A percentile compares a stretch with the other conserved stretches of the same genome.
Conservation (phyloP, 2,113 vertebrate species). For the Piaya cayana region DNA sequence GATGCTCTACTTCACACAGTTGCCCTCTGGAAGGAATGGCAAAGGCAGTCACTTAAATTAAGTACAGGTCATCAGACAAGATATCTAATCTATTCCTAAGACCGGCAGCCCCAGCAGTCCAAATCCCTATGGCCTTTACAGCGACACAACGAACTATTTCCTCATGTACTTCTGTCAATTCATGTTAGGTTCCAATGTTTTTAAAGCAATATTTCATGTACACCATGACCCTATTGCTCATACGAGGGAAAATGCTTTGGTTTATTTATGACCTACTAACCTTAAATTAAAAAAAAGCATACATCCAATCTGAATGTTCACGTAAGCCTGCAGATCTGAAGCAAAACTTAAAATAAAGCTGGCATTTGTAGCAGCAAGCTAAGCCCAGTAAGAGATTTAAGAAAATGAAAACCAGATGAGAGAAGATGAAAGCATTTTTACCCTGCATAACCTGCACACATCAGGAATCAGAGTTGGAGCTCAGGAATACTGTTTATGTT, state of each 20-base stretch:
- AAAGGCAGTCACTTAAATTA: constrained; percentile 90
- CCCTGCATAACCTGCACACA: constrained; percentile 23
- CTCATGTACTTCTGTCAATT: constrained; percentile 83
- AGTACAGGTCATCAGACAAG: constrained; percentile 83
- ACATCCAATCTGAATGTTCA: constrained; percentile 44
- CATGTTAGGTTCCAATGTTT: constrained; percentile 66
- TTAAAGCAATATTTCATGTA: constrained; percentile 63
- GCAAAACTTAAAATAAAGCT: constrained; percentile 63
- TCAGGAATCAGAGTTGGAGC: background rate
- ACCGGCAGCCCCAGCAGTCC: constrained; percentile 65
- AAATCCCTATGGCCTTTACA: constrained; percentile 75
- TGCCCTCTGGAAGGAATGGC: constrained; percentile 82
- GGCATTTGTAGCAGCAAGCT: constrained; percentile 33
- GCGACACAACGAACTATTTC: constrained; percentile 62
- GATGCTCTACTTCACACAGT: constrained; percentile 81
- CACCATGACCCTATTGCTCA: constrained; percentile 66
- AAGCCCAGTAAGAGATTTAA: background rate
- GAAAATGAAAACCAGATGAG: constrained; percentile 47
- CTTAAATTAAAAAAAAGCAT: constrained; percentile 37
- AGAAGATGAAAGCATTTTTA: constrained; percentile 55
- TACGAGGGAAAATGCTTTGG: constrained; percentile 73
- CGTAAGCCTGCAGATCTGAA: constrained; percentile 45
- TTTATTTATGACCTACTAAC: constrained; percentile 81
- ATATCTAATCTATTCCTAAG: constrained; percentile 74
- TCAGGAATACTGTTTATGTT: background rate